phyloP scores from a whole-genome alignment of 2,113 vertebrate genomes.

The Microtus ochrogaster region DNA sequence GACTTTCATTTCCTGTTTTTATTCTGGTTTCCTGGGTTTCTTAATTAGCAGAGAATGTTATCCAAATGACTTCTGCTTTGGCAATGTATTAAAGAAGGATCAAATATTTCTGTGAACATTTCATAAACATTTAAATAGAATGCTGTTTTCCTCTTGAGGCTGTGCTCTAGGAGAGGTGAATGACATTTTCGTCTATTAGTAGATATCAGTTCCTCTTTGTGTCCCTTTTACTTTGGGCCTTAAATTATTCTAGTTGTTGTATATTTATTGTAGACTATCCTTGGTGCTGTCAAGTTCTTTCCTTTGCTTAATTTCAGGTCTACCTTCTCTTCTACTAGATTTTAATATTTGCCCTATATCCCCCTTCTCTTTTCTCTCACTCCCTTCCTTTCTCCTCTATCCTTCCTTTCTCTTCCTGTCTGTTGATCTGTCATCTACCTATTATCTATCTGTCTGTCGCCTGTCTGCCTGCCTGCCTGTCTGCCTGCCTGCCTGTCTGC shows the following conservation, averaged over 20 bases:
- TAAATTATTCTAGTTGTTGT: not conserved
- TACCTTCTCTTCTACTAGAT: not conserved
- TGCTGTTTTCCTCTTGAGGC: not conserved
- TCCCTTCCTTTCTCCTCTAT: too few species aligned
- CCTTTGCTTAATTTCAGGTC: not conserved
- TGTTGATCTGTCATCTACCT: not conserved
- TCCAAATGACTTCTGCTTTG: slow-evolving; percentile 13
- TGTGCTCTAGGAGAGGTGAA: not conserved
- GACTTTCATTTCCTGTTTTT: slow-evolving; percentile 18
- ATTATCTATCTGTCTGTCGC: not conserved
- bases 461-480: too few species aligned
- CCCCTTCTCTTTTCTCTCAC: not conserved
- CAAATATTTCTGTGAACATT: not conserved
- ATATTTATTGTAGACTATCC: not conserved
- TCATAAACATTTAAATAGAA: not conserved
- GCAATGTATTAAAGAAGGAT: not conserved
- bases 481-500: too few species aligned
- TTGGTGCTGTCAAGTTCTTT: not conserved
- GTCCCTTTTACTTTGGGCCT: not conserved
- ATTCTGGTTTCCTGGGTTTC: not conserved
- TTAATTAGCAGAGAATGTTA: not conserved
- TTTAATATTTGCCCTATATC: not conserved
- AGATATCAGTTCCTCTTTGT: not conserved
- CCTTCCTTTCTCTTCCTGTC: not conserved
- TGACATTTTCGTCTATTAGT: not conserved